Evolutionary conservation across 2,888 invertebrate genomes (phyloP).

Genomic region (Ypsolopha scabrella): DNA sequence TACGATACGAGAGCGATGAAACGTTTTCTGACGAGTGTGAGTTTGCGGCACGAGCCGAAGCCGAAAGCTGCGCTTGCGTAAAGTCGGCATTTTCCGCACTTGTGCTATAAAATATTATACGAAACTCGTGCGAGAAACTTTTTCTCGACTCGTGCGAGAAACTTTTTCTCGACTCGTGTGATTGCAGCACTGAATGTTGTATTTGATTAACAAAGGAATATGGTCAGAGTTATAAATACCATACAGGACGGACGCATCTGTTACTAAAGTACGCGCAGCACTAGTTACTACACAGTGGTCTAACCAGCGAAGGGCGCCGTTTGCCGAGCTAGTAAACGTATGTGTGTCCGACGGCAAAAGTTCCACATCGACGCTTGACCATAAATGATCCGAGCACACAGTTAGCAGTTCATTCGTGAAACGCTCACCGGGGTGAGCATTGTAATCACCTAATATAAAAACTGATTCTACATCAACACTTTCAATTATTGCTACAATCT

Average conservation of each 20-base stretch:
- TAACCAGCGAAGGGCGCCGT: neutral
- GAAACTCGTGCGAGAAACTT: no score
- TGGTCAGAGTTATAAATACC: neutral
- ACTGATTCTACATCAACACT: neutral
- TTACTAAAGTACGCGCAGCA: neutral
- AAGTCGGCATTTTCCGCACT: no score
- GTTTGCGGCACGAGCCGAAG: no score
- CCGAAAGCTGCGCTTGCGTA: no score
- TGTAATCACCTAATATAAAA: no score
- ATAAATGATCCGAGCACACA: neutral
- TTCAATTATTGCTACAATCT: neutral
- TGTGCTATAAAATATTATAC: no score
- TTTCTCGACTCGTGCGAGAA: no score
- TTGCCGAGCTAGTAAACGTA: neutral
- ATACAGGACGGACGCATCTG: neutral
- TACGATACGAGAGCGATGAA: no score
- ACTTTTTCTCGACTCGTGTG: no score
- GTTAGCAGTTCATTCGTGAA: neutral
- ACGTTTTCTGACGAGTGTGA: no score
- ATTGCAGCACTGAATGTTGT: no score
- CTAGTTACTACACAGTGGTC: conserved; percentile 2
- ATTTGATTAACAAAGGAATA: neutral
- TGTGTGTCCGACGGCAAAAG: neutral
- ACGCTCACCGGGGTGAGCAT: neutral
- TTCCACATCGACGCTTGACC: conserved; percentile 1